Conservation (phyloP, 53 echinoderm and acorn worm genomes). For the Arbacia lixula region DNA sequence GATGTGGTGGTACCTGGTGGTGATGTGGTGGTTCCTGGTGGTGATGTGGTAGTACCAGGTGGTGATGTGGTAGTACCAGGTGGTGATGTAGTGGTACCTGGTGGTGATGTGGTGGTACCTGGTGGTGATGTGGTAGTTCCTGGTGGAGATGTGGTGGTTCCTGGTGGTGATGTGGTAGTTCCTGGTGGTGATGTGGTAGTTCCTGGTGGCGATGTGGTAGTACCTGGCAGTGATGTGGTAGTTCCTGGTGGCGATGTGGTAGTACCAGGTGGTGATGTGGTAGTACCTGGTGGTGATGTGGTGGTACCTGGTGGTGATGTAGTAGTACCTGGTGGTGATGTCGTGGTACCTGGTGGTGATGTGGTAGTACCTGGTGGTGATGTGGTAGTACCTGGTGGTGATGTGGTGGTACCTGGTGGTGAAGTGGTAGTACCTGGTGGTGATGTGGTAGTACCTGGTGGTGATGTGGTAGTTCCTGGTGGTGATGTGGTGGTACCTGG, state of each 20-base stretch:
- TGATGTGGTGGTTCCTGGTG: slow-evolving; percentile 3
- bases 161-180: background rate
- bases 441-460: slow-evolving; percentile 3
- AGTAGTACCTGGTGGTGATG: slow-evolving; percentile 1
- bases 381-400: slow-evolving; percentile 1
- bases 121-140: slow-evolving; percentile 5
- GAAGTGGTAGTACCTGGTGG: too few species aligned
- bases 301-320: background rate
- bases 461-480: background rate
- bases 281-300: slow-evolving; percentile 1
- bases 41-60: background rate
- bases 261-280: background rate
- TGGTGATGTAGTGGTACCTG: slow-evolving; percentile 1
- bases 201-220: background rate
- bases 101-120: background rate
- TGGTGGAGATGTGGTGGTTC: background rate
- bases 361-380: too few species aligned
- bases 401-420: background rate
- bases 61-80: too few species aligned
- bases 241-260: slow-evolving; percentile 2
- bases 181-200: slow-evolving; percentile 6
- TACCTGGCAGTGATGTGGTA: background rate
- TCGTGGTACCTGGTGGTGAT: background rate
- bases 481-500: slow-evolving; percentile 3
- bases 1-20: too few species aligned